Evolutionary conservation across 2,888 invertebrate species (phyloP).

Genomic region (Rotaria magnacalcarata): DNA sequence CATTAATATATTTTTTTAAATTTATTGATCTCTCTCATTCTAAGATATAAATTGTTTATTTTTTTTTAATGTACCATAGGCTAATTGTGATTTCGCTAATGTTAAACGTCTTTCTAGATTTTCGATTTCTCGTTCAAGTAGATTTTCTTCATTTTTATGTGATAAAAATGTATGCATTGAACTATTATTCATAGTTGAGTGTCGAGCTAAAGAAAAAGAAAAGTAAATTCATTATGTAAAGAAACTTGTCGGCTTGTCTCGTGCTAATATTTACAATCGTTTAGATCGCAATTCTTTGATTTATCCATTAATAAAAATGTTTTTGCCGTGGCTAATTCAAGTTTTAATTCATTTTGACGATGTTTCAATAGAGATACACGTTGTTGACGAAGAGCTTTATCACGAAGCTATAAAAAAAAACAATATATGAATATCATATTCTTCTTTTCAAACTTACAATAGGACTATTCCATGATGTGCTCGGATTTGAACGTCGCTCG

Average conservation of each 20-base stretch:
- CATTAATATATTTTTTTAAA: background rate
- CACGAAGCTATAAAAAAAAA: background rate
- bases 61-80: background rate
- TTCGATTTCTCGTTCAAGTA: background rate
- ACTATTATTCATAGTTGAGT: background rate
- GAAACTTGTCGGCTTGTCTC: no score
- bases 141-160: constrained; percentile 1
- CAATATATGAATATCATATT: background rate
- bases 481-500: background rate
- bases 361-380: background rate
- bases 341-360: constrained; percentile 15
- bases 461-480: background rate
- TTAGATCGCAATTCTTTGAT: background rate
- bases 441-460: background rate
- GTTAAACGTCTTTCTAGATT: background rate
- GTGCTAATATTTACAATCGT: background rate
- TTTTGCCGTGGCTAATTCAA: background rate
- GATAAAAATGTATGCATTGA: background rate
- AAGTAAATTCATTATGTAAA: background rate
- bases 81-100: background rate
- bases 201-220: background rate
- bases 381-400: constrained; percentile 23
- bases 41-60: background rate
- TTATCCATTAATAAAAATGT: background rate
- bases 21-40: background rate